Evolutionary conservation across 2,888 invertebrate genomes (phyloP).

Genomic region (Stictocephala bisonia): DNA sequence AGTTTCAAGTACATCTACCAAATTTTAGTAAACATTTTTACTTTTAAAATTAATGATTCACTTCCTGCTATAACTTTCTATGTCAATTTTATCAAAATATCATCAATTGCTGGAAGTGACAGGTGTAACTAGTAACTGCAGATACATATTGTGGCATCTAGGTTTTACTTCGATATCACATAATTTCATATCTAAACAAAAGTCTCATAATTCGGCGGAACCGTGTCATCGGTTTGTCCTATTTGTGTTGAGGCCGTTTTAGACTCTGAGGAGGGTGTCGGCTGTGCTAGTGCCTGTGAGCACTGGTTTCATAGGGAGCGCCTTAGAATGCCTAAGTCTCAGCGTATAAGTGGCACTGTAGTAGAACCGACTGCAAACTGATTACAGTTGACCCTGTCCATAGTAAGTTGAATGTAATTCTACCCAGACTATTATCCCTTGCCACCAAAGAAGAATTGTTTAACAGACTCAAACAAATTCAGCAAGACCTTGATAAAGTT

Average conservation of each 20-base stretch:
- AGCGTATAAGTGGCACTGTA: not conserved
- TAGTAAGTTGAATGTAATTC: not conserved
- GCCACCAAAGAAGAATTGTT: not conserved
- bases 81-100: too few species aligned
- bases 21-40: too few species aligned
- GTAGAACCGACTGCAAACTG: not conserved
- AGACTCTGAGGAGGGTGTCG: not conserved
- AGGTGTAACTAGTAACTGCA: too few species aligned
- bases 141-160: too few species aligned
- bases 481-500: not conserved
- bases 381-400: not conserved
- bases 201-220: too few species aligned
- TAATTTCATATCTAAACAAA: too few species aligned
- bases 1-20: too few species aligned
- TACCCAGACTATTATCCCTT: not conserved
- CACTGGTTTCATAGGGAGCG: not conserved
- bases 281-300: not conserved
- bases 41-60: too few species aligned
- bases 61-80: too few species aligned
- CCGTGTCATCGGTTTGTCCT: too few species aligned
- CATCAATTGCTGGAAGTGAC: too few species aligned
- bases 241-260: not conserved
- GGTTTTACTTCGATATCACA: too few species aligned
- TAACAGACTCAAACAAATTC: not conserved
- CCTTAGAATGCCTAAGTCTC: not conserved